A percentile compares a stretch with the other conserved stretches of the same genome.
phyloP scores from a whole-genome alignment of 2,113 vertebrate species.

The Brachirus orientalis region DNA sequence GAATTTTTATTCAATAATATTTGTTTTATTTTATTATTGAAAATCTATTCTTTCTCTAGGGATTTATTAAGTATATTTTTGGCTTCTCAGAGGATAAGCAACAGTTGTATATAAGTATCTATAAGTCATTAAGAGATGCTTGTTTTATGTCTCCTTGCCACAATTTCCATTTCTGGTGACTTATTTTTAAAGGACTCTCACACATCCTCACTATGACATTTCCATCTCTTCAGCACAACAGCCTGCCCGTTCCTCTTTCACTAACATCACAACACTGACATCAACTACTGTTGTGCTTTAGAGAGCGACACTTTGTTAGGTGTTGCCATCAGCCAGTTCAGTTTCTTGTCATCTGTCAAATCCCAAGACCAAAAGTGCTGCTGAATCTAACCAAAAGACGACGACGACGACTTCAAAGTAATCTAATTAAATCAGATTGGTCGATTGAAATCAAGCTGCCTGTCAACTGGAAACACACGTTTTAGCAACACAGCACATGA shows the following conservation, averaged over 20 bases:
- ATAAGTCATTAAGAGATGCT: background rate
- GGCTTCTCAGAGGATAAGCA: background rate
- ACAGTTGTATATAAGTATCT: background rate
- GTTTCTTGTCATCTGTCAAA: background rate
- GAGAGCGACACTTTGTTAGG: background rate
- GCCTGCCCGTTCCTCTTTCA: background rate
- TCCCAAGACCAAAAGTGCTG: background rate
- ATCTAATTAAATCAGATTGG: slow-evolving; percentile 7
- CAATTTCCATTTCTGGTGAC: background rate
- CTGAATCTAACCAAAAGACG: background rate
- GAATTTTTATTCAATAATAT: background rate
- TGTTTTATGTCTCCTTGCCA: background rate
- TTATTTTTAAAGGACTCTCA: background rate
- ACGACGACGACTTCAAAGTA: background rate
- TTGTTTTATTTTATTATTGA: background rate
- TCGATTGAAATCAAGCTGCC: slow-evolving; percentile 6
- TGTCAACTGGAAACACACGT: slow-evolving; percentile 5
- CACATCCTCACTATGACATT: background rate
- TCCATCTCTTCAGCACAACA: background rate
- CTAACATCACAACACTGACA: background rate
- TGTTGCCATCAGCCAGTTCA: background rate
- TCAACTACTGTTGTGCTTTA: background rate
- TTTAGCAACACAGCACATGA: slow-evolving; percentile 11
- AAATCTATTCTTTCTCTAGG: background rate
- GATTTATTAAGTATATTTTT: background rate